Percentiles rank a stretch among this genome's conserved stretches.
Conservation (phyloP, 2,113 vertebrate species). For the Calypte anna region DNA sequence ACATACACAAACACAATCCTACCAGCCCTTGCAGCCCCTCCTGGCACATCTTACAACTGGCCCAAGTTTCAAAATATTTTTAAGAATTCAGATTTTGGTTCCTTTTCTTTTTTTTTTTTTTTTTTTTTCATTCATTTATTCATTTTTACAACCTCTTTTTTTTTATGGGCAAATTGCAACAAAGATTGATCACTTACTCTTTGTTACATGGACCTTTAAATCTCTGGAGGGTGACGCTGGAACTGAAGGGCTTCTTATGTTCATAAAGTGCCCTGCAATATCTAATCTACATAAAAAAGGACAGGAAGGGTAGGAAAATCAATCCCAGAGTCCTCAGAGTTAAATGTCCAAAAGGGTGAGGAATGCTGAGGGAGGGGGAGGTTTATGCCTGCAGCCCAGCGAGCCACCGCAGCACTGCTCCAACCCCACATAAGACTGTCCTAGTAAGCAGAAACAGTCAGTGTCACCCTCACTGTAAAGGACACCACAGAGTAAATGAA, state of each 20-base stretch:
- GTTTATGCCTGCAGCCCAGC: background rate
- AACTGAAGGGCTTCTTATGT: background rate
- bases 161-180: background rate
- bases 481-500: background rate
- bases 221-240: background rate
- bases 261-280: background rate
- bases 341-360: background rate
- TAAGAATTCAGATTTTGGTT: background rate
- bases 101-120: background rate
- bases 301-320: background rate
- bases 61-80: background rate
- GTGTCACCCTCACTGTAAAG: background rate
- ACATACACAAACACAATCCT: background rate
- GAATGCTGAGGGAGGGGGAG: background rate
- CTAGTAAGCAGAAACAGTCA: fast-evolving
- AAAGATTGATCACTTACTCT: background rate
- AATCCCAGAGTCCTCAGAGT: background rate
- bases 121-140: background rate
- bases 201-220: background rate
- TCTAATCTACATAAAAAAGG: slow-evolving; percentile 22
- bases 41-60: background rate
- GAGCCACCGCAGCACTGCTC: background rate
- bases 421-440: background rate
- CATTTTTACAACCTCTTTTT: background rate
- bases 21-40: background rate